Percentiles rank a stretch among this genome's conserved stretches.
These are phyloP conservation scores for Thymelicus acteon DNA, from an alignment of 2,888 invertebrate species.

Conservation along the genomic window DNA sequence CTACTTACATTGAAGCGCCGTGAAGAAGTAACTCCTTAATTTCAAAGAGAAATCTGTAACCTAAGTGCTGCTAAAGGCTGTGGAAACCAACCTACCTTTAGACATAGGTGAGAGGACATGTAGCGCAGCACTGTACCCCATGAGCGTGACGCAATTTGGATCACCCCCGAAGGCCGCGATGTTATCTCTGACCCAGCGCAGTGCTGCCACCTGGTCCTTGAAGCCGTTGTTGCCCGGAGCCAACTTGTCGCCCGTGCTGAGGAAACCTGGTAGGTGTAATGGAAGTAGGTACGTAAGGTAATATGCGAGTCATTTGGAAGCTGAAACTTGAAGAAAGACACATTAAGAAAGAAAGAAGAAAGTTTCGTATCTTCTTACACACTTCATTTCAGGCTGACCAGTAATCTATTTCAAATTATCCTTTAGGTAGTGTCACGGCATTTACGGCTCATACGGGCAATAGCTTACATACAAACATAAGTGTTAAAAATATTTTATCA, in stretches of 20 bases:
- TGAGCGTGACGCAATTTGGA: slow-evolving; percentile 86
- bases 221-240: slow-evolving; percentile 89
- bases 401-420: too few species aligned
- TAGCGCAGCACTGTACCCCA: slow-evolving; percentile 85
- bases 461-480: too few species aligned
- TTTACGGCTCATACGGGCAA: too few species aligned
- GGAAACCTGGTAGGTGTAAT: slow-evolving; percentile 72
- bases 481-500: too few species aligned
- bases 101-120: slow-evolving; percentile 88
- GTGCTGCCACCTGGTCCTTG: slow-evolving; percentile 88
- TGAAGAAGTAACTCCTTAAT: too few species aligned
- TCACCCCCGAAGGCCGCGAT: slow-evolving; percentile 89
- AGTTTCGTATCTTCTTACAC: too few species aligned
- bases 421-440: too few species aligned
- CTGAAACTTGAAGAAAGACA: neutral
- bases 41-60: too few species aligned
- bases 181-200: slow-evolving; percentile 88
- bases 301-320: neutral
- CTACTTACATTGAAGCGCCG: too few species aligned
- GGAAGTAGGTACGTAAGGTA: neutral
- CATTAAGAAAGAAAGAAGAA: too few species aligned
- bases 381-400: too few species aligned
- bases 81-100: slow-evolving; percentile 60
- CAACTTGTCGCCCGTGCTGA: slow-evolving; percentile 87
- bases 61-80: too few species aligned